A percentile compares a stretch with the other conserved stretches of the same genome.
These are phyloP conservation scores for Anableps anableps DNA, from an alignment of 2,797 vertebrate genomes.

Conservation along the genomic window DNA sequence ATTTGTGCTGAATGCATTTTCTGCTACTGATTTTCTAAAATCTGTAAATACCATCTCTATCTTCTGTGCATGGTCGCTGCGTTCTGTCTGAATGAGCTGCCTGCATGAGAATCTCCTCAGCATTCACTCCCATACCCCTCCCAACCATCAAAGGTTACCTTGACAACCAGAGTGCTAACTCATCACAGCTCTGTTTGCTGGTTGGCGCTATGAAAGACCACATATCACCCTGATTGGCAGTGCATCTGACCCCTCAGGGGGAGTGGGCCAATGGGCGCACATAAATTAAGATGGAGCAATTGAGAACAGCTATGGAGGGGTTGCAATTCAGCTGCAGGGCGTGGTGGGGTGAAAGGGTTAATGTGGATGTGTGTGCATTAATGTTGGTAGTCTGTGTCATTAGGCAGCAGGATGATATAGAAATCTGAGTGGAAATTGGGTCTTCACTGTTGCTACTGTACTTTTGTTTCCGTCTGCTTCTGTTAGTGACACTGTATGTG, in stretches of 20 bases:
- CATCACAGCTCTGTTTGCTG: conserved; percentile 71
- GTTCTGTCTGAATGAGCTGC: conserved; percentile 61
- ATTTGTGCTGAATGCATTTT: conserved; percentile 12
- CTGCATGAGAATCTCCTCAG: conserved; percentile 63
- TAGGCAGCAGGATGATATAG: conserved; percentile 33
- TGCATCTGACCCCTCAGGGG: conserved; percentile 66
- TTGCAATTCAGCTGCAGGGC: conserved; percentile 38
- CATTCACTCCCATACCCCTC: conserved; percentile 72
- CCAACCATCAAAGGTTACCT: conserved; percentile 78
- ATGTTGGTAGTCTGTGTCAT: conserved; percentile 20
- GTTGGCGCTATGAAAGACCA: conserved; percentile 69
- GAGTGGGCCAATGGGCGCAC: conserved; percentile 59
- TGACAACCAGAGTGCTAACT: conserved; percentile 83
- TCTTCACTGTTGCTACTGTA: conserved; percentile 13
- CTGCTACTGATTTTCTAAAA: conserved; percentile 31
- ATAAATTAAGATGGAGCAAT: conserved; percentile 73
- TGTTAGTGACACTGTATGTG: conserved; percentile 21
- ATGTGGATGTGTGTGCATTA: conserved; percentile 22
- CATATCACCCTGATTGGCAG: conserved; percentile 78
- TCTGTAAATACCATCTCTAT: conserved; percentile 32
- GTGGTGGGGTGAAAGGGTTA: conserved; percentile 10
- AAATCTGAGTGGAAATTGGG: conserved; percentile 31
- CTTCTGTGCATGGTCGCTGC: conserved; percentile 45
- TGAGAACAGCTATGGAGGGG: conserved; percentile 41
- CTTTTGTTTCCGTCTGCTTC: conserved; percentile 21